A percentile compares a stretch with the other conserved stretches of the same genome.
Evolutionary conservation across 2,888 invertebrate species (phyloP).

Genomic region (Acrobeloides nanus): DNA sequence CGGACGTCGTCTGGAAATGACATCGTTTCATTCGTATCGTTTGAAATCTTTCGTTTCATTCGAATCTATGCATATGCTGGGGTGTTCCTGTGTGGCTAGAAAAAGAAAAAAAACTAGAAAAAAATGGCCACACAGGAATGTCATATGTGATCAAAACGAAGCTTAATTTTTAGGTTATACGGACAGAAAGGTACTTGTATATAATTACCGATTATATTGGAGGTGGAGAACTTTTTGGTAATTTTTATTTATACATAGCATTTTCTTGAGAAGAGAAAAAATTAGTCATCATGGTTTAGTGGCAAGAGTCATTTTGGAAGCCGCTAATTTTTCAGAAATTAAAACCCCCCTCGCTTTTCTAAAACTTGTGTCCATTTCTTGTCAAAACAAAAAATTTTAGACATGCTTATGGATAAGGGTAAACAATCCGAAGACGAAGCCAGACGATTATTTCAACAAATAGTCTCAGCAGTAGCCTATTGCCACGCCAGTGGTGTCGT

Average conservation of each 20-base stretch:
- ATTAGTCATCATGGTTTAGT: too few species aligned
- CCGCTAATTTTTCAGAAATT: too few species aligned
- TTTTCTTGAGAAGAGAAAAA: constrained; percentile 6
- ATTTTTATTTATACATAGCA: constrained; percentile 36
- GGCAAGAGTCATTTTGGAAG: too few species aligned
- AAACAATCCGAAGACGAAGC: constrained; percentile 35
- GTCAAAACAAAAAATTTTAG: constrained; percentile 52
- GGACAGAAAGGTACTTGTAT: constrained; percentile 91
- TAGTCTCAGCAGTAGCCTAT: constrained; percentile 45
- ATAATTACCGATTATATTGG: constrained; percentile 94
- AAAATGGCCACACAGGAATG: too few species aligned
- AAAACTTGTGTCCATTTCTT: not conserved
- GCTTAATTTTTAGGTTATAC: constrained; percentile 71
- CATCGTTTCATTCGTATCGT: too few species aligned
- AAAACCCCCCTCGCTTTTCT: too few species aligned
- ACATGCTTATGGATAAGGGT: constrained; percentile 37
- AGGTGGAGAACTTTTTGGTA: constrained; percentile 95
- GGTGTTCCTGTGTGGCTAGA: too few species aligned
- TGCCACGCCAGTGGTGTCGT: constrained; percentile 48
- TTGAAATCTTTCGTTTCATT: too few species aligned
- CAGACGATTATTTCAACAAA: constrained; percentile 45
- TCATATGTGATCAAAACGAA: constrained; percentile 1
- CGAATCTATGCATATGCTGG: too few species aligned
- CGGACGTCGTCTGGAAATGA: too few species aligned
- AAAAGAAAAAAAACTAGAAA: too few species aligned